A percentile compares a stretch with the other conserved stretches of the same genome.
Conservation (phyloP, 2,113 vertebrate genomes). For the Ginglymostoma cirratum region DNA sequence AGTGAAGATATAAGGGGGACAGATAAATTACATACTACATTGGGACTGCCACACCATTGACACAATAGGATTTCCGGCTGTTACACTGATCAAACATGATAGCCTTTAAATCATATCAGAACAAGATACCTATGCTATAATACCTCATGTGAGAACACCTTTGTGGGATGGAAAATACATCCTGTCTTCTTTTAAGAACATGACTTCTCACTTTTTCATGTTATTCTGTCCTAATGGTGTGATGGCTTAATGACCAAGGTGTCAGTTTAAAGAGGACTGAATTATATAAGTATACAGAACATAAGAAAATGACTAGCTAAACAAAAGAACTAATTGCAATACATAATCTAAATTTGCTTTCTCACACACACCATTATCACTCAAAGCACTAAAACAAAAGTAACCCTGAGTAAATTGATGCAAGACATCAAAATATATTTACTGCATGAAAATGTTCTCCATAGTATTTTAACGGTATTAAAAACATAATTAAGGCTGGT, state of each 20-base stretch:
- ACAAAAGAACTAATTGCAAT: background rate
- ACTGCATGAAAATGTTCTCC: background rate
- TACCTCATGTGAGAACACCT: background rate
- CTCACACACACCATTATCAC: background rate
- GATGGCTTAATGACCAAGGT: background rate
- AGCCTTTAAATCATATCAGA: constrained; percentile 32
- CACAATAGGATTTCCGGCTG: constrained; percentile 4
- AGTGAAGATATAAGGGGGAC: background rate
- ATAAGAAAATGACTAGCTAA: background rate
- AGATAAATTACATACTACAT: constrained; percentile 29
- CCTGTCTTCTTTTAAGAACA: too few species aligned
- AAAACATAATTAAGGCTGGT: background rate
- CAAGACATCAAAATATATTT: constrained; percentile 12
- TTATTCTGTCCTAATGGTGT: background rate
- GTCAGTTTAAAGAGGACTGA: background rate
- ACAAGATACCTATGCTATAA: background rate
- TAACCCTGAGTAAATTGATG: background rate
- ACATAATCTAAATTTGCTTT: background rate
- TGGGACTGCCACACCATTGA: constrained; percentile 29
- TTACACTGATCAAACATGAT: constrained; percentile 26
- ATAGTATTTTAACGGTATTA: background rate
- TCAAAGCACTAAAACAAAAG: background rate
- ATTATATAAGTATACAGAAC: background rate
- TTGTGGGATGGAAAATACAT: background rate
- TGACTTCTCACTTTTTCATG: background rate